These are phyloP conservation scores for Drosophila elegans DNA, from an alignment of 1,140 invertebrate genomes.

Conservation along the genomic window DNA sequence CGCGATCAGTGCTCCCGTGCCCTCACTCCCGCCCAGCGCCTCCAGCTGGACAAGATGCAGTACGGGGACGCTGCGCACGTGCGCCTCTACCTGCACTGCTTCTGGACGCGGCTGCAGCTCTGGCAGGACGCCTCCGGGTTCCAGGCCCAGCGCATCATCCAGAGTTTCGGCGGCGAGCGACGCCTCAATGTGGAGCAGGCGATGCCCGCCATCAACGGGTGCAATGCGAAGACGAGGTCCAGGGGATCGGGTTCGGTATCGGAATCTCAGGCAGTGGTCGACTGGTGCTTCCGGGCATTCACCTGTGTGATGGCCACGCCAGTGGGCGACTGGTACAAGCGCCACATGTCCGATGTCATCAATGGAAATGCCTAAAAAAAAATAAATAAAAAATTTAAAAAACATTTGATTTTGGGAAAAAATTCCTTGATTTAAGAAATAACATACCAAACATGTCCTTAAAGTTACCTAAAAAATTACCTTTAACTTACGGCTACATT, in stretches of 20 bases:
- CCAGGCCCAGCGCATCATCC: conserved; percentile 4
- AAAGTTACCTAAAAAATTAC: too few species aligned
- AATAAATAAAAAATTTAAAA: too few species aligned
- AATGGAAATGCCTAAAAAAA: conserved; percentile 9
- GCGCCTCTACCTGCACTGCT: conserved; percentile 4
- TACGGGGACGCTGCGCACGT: conserved; percentile 2
- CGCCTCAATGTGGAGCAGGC: conserved; percentile 9
- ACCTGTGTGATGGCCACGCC: conserved; percentile 1
- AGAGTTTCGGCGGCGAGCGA: not conserved
- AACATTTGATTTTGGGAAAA: too few species aligned
- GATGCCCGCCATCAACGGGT: conserved; percentile 4
- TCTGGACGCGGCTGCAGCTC: conserved; percentile 3
- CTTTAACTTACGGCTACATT: too few species aligned
- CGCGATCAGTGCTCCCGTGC: not conserved
- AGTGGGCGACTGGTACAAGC: conserved; percentile 7
- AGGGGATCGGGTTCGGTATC: not conserved
- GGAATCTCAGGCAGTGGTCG: not conserved
- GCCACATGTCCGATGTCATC: conserved; percentile 11
- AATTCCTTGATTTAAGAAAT: too few species aligned
- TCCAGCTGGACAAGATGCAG: conserved; percentile 5
- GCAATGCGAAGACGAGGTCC: not conserved
- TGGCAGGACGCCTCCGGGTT: conserved; percentile 3
- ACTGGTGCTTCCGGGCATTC: conserved; percentile 10
- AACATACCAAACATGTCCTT: too few species aligned
- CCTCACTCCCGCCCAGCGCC: not conserved